Base-by-base conservation (phyloP, 2,888 invertebrate species). In the Phymatocera aterrima region DNA sequence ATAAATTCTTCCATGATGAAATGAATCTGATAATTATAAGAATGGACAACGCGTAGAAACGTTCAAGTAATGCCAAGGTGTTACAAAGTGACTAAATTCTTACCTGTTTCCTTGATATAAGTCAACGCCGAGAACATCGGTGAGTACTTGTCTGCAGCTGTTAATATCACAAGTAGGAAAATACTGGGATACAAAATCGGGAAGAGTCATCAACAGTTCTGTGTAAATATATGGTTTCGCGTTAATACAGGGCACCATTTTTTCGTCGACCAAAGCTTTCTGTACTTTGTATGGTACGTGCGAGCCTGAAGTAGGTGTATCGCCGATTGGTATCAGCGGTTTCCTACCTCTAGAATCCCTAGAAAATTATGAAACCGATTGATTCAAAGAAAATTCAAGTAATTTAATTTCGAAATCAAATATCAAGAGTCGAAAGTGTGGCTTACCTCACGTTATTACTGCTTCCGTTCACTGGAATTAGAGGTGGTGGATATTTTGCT, bases 161-260 rank as follows among this genome's bases (percentile, higher is more conserved):
- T 94, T 93, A 81, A 96, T 93, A 82, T 94, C 93, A 78, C 95
- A 94, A 80, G 94, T 93, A 83, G 96, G 96, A 91, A 97, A 97
- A 92, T 96, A 96, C 90, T 95, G 93, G 88, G 94, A 93, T 78
- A 96, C 94, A 83, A 97, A 94, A 91, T 97, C 97, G 5, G 95
- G 94, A 83, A 97, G 92, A 15, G 97, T 96, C 93, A 97, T 96
- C 88, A 97, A 92, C 86, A 96, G 93, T 90, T 97, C 97, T 28
- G 94, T 93, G 90, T 95, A 96, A 83, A 95, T 94, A 92, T 95
- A 96, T 18, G 96, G 96, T 92, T 96, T 96, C 91, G 95, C 95
- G 91, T 97, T 97, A 88, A 97, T 96, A 91, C 96, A 96, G 77
- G 95, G 96, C 84, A 97, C 95, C 93, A 96, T 93, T 86, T 95